phyloP scores from a whole-genome alignment of 1,140 invertebrate genomes.

The Pogonomyrmex barbatus region DNA sequence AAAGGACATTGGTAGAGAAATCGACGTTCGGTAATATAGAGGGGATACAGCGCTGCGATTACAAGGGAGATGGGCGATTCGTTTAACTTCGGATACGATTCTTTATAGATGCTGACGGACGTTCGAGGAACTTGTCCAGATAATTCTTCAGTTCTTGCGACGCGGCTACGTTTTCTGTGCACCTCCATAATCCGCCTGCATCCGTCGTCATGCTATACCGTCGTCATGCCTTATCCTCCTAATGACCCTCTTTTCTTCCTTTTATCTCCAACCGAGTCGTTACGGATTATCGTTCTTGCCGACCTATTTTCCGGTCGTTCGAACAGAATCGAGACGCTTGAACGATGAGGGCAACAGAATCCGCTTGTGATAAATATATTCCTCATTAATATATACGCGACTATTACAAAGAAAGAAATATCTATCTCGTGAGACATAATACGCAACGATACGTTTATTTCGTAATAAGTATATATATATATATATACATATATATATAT shows the following conservation, averaged over 20 bases:
- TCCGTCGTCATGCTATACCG: constrained; percentile 35
- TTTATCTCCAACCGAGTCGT: constrained; percentile 54
- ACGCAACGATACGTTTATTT: neutral
- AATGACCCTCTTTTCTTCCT: constrained; percentile 39
- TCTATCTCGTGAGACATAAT: neutral
- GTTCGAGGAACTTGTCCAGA: constrained; percentile 20
- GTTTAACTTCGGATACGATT: constrained; percentile 14
- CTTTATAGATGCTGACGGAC: constrained; percentile 42
- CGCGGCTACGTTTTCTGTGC: constrained; percentile 29
- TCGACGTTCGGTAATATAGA: neutral
- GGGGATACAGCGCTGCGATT: neutral
- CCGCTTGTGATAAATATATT: constrained; percentile 24
- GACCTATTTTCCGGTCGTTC: constrained; percentile 54
- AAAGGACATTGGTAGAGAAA: neutral
- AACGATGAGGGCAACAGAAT: constrained; percentile 23
- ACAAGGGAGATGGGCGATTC: neutral
- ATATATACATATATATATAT: neutral
- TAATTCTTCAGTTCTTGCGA: constrained; percentile 43
- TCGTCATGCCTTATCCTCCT: neutral
- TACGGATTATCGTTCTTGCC: constrained; percentile 53
- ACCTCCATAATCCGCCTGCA: constrained; percentile 51
- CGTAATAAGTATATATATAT: neutral
- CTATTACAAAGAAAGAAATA: neutral
- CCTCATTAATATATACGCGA: constrained; percentile 16
- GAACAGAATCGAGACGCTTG: constrained; percentile 35